Base-by-base conservation (phyloP, 2,113 vertebrate species). In the Cochlearius cochlearius region DNA sequence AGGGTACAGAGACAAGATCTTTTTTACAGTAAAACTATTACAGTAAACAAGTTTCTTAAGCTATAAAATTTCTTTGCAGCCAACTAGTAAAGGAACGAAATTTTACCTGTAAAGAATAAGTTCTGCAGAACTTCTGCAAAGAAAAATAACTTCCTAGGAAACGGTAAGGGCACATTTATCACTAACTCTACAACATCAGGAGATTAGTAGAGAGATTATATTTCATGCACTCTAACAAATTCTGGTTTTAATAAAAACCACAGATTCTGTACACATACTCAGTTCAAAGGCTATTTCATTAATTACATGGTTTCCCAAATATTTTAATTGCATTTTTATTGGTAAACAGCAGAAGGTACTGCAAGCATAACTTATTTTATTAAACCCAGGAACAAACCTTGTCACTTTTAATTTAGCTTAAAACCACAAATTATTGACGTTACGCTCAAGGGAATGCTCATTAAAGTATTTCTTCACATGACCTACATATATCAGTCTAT, bases 381-480 rank as follows among this genome's bases (percentile, higher is more conserved):
- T 95, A 92, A 96, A 94, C 81, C 32, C 60, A 93, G 60, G 52
- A 92, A 86, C 68, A 96, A 88, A 94, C 10, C n/a, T 36, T 67
- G n/a, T 64, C 76, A 94, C 56, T 87, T 94, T 78, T 75, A 88
- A 89, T 94, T 96, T 89, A 90, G 45, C 25, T 91, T 92, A 78
- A 95, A 95, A 5, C 43, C 60, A 86, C 53, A 94, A 78, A 91
- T 94, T 85, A 91, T 68, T 95, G 76, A 87, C 23, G 4, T 72
- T 92, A 79, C 36, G 81, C 88, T 94, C 79, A 85, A 72, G 72
- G 73, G 80, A 94, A 81, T 45, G 68, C 45, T 96, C 82, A 92
- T 88, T 86, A 83, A 95, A 94, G 59, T 86, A 74, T 47, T 95
- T 90, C 68, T 92, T 92, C 90, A 92, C 47, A 88, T 84, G 86